Evolutionary conservation across 1,140 invertebrate species (phyloP), one percentile per base, ranked within the genome.

Genomic region (Neodiprion lecontei): DNA sequence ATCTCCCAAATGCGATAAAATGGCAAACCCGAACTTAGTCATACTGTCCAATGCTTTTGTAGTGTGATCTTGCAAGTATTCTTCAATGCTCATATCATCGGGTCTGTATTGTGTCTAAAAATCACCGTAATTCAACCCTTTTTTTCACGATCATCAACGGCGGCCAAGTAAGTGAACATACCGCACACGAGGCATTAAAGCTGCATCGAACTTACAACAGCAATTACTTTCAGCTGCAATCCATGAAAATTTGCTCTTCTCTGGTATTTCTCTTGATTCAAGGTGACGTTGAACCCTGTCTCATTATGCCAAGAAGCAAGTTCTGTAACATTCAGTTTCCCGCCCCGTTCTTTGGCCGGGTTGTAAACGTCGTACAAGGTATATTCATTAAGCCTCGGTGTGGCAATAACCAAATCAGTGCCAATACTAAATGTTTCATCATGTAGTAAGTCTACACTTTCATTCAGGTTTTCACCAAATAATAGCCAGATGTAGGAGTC

Each of bases 221-320:
- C 76, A 8, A 79, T 75, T 49, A 81, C 80, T 14, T 79, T 79
- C 50, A 85, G 50, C 17, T 53, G 78, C 74, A 84, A 78, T 9
- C 84, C 84, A 7, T 83, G 80, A 73, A 80, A 78, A 72, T 85
- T 80, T 0, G 76, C 67, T 48, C 84, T 78, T 73, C 84, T 80
- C 0, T 28, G 68, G 49, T 84, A 76, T 73, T 80, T 72, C 9
- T 71, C 69, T 50, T 83, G 77, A 4, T 53, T 80, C 8, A 84
- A 69, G 9, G 67, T 73, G 9, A 84, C 67, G 9, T 61, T 75
- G 7, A 85, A 70, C 21, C 81, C 80, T 9, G 48, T 67, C 28
- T 40, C 17, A 9, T 2, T 65, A 3, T 66, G 67, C 84, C 83
- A 85, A 14, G 14, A 73, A 7, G 82, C 84, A 10, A 83, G 67